phyloP scores from a whole-genome alignment of 2,888 invertebrate species.

The Deilephila elpenor region DNA sequence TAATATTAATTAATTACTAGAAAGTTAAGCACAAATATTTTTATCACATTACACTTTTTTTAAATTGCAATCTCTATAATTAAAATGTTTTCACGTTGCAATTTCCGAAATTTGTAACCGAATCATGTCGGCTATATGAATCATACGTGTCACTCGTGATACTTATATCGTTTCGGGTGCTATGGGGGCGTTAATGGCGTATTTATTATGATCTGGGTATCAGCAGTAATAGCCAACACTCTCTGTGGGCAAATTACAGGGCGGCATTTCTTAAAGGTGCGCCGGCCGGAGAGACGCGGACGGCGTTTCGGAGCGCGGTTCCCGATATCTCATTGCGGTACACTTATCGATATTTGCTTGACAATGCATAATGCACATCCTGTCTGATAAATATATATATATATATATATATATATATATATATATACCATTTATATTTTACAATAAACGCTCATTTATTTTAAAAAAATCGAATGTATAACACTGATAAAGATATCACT shows the following conservation, averaged over 20 bases:
- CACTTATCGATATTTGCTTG: slow-evolving; percentile 67
- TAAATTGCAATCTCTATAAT: background rate
- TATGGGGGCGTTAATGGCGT: slow-evolving; percentile 83
- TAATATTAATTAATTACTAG: too few species aligned
- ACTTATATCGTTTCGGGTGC: slow-evolving; percentile 66
- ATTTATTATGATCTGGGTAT: slow-evolving; percentile 85
- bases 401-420: too few species aligned
- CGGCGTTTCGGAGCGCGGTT: slow-evolving; percentile 58
- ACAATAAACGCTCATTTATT: background rate
- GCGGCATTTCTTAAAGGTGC: slow-evolving; percentile 74
- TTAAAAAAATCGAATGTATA: background rate
- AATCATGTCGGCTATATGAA: slow-evolving; percentile 14
- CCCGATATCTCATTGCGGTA: slow-evolving; percentile 68
- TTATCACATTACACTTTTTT: too few species aligned
- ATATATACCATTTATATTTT: slow-evolving; percentile 41
- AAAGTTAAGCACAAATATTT: too few species aligned
- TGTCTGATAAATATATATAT: too few species aligned
- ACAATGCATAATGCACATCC: slow-evolving; percentile 59
- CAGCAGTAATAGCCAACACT: slow-evolving; percentile 84
- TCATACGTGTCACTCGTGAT: slow-evolving; percentile 22
- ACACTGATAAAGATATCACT: background rate
- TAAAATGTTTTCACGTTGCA: background rate
- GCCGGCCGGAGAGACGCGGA: slow-evolving; percentile 63
- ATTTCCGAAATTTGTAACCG: background rate
- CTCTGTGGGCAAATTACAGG: slow-evolving; percentile 84